These are phyloP conservation scores for Caranx melampygus DNA, from an alignment of 2,113 vertebrate genomes.

Conservation along the genomic window DNA sequence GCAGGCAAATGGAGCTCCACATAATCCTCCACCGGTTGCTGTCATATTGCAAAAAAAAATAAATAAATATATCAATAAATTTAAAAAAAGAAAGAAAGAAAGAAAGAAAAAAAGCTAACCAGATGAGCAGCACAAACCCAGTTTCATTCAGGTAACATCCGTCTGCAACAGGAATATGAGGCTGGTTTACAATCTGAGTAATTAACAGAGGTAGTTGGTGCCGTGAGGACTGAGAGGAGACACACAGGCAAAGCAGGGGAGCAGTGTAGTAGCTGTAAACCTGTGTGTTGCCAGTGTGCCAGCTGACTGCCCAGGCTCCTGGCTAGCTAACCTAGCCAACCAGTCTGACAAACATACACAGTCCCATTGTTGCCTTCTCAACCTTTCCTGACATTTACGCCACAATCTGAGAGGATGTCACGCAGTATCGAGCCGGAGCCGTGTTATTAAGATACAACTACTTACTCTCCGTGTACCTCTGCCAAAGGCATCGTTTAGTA, in stretches of 20 bases:
- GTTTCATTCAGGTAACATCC: conserved; percentile 35
- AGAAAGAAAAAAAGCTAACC: conserved; percentile 40
- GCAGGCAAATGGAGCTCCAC: background rate
- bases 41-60: conserved; percentile 27
- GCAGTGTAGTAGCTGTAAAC: conserved; percentile 27
- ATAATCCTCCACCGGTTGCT: conserved; percentile 33
- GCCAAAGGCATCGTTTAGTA: conserved; percentile 79
- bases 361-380: conserved; percentile 85
- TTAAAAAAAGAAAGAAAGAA: conserved; percentile 19
- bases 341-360: conserved; percentile 70
- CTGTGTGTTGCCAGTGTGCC: conserved; percentile 67
- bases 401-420: conserved; percentile 40
- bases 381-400: conserved; percentile 56
- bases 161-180: background rate
- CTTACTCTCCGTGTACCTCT: conserved; percentile 83
- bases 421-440: background rate
- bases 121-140: conserved; percentile 38
- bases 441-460: conserved; percentile 56
- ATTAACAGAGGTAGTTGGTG: background rate
- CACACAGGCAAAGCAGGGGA: conserved; percentile 11
- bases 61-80: too few relatives aligned
- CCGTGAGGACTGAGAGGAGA: background rate
- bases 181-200: background rate
- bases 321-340: conserved; percentile 77
- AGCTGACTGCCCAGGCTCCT: conserved; percentile 73